These are phyloP conservation scores for Gadopsis marmoratus DNA, from an alignment of 2,797 vertebrate genomes.

Conservation along the genomic window DNA sequence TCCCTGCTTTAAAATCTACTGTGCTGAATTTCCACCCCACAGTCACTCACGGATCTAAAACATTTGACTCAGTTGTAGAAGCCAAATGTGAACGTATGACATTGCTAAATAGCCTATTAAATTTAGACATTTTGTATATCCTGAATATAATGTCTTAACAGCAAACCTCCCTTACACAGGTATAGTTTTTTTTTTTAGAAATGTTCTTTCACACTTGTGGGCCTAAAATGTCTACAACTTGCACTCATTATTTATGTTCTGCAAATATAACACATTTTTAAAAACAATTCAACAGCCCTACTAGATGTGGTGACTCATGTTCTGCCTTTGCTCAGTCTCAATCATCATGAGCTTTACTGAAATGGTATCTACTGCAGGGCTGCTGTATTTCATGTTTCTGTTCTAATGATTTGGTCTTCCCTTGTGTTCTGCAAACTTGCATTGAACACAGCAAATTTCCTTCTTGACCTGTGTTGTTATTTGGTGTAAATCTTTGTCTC, in stretches of 20 bases:
- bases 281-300: not conserved
- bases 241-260: not conserved
- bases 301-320: slow-evolving; percentile 8
- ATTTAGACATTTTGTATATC: not conserved
- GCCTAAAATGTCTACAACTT: not conserved
- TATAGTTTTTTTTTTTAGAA: not conserved
- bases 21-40: not conserved
- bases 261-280: not conserved
- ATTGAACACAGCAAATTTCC: not conserved
- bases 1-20: not conserved
- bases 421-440: not conserved
- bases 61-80: not conserved
- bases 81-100: not conserved
- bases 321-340: not conserved
- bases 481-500: not conserved
- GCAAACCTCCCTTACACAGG: no score
- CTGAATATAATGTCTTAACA: not conserved
- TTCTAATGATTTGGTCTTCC: not conserved
- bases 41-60: not conserved
- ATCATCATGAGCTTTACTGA: not conserved
- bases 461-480: not conserved
- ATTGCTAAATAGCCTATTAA: no score
- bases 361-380: not conserved
- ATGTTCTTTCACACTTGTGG: not conserved
- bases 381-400: not conserved